A percentile compares a stretch with the other conserved stretches of the same genome.
Conservation (phyloP, 2,797 vertebrate genomes). For the Clarias platycephalus region DNA sequence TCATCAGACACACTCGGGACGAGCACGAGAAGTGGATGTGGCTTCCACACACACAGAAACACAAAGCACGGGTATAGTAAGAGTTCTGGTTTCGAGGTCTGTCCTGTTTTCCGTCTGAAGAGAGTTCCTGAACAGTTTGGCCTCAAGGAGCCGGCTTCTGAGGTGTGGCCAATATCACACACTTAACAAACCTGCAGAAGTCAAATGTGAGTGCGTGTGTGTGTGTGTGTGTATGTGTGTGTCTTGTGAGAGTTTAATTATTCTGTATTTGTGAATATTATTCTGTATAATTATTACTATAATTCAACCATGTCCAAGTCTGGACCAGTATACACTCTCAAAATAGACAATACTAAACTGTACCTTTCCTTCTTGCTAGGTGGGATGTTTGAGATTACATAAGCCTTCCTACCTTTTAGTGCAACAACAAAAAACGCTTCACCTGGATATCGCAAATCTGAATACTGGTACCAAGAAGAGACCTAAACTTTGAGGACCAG, state of each 20-base stretch:
- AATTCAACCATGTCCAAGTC: slow-evolving; percentile 52
- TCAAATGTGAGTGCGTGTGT: slow-evolving; percentile 21
- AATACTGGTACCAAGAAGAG: background rate
- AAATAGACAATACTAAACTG: background rate
- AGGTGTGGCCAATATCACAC: slow-evolving; percentile 24
- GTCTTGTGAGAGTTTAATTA: slow-evolving; percentile 15
- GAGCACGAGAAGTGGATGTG: slow-evolving; percentile 19
- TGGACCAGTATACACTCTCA: slow-evolving; percentile 22
- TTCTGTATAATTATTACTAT: slow-evolving; percentile 36
- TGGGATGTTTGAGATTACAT: background rate
- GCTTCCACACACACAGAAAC: slow-evolving; percentile 46
- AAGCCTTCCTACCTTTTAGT: background rate
- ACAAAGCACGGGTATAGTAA: slow-evolving; percentile 60
- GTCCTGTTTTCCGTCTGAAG: slow-evolving; percentile 41
- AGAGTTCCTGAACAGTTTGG: slow-evolving; percentile 43
- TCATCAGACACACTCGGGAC: slow-evolving; percentile 11
- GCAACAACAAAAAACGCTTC: background rate
- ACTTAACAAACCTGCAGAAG: slow-evolving; percentile 32
- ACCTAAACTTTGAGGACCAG: background rate
- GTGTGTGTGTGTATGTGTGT: slow-evolving; percentile 28
- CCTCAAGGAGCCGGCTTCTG: slow-evolving; percentile 32
- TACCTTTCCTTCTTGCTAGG: background rate
- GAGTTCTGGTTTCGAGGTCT: slow-evolving; percentile 28
- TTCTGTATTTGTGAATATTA: slow-evolving; percentile 5
- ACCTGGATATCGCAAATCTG: background rate